Conservation (phyloP, 2,113 vertebrate species). For the Maccullochella peelii region DNA sequence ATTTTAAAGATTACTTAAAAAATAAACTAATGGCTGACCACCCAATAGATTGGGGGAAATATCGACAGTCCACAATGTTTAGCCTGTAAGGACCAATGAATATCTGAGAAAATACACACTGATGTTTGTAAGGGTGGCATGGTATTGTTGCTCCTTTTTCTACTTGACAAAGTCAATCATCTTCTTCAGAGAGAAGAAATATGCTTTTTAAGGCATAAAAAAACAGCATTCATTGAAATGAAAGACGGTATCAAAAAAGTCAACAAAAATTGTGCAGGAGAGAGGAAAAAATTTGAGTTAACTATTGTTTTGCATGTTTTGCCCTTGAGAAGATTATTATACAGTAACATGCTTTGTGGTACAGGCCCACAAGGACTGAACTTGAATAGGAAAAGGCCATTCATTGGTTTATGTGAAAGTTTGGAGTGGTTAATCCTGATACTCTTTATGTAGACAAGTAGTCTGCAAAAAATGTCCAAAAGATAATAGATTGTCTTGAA, state of each 20-base stretch:
- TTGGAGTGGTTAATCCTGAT: not conserved
- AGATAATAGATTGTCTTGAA: not conserved
- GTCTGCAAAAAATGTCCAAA: not conserved
- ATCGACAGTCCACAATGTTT: not conserved
- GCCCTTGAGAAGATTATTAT: not conserved
- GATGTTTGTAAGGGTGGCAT: conserved; percentile 1
- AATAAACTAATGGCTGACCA: not conserved
- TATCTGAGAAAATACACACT: not conserved
- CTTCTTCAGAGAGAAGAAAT: not conserved
- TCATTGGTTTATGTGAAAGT: not conserved
- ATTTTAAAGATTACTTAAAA: not conserved
- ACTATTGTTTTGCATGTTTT: not conserved
- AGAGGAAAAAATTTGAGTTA: not conserved
- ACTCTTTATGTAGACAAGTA: not conserved
- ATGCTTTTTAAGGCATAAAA: not conserved
- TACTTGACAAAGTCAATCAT: not conserved
- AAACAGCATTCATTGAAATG: not conserved
- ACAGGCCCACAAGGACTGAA: not conserved
- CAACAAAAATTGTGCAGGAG: not conserved
- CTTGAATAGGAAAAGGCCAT: not conserved
- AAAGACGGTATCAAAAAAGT: not conserved
- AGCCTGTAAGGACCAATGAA: conserved; percentile 5
- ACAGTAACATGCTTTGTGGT: not conserved
- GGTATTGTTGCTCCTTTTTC: not conserved
- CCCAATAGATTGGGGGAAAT: not conserved